These are phyloP conservation scores for Harpalus rufipes DNA, from an alignment of 2,888 invertebrate genomes.

Conservation along the genomic window DNA sequence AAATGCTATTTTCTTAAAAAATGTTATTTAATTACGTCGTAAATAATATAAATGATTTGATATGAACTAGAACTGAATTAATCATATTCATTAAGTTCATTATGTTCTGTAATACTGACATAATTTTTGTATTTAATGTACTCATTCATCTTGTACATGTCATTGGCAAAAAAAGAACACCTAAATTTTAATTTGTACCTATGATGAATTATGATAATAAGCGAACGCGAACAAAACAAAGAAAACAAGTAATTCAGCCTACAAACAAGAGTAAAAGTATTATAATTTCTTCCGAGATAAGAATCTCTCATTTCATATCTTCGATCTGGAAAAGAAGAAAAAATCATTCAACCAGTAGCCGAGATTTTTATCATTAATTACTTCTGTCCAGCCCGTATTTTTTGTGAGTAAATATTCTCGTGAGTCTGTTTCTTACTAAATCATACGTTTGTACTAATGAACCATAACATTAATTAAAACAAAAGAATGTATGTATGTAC, in stretches of 20 bases:
- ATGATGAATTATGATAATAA: not conserved
- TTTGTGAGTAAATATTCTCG: slow-evolving; percentile 30
- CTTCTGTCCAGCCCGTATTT: slow-evolving; percentile 16
- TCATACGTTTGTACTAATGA: slow-evolving; percentile 44
- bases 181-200: not conserved
- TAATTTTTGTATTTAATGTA: not conserved
- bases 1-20: too few relatives aligned
- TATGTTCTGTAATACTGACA: not conserved
- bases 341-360: slow-evolving; percentile 21
- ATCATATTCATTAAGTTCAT: too few relatives aligned
- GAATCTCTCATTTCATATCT: slow-evolving; percentile 14
- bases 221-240: not conserved
- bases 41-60: too few relatives aligned
- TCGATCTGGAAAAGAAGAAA: slow-evolving; percentile 14
- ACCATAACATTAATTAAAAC: slow-evolving; percentile 39
- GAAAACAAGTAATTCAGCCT: not conserved
- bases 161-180: not conserved
- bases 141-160: not conserved
- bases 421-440: slow-evolving; percentile 12
- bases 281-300: not conserved
- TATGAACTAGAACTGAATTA: too few relatives aligned
- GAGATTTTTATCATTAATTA: slow-evolving; percentile 49
- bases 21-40: too few relatives aligned
- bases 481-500: slow-evolving; percentile 26
- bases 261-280: slow-evolving; percentile 5